Evolutionary conservation across 2,113 vertebrate genomes (phyloP), one percentile per base, ranked within the genome.

Genomic region (Paradoxurus hermaphroditus): DNA sequence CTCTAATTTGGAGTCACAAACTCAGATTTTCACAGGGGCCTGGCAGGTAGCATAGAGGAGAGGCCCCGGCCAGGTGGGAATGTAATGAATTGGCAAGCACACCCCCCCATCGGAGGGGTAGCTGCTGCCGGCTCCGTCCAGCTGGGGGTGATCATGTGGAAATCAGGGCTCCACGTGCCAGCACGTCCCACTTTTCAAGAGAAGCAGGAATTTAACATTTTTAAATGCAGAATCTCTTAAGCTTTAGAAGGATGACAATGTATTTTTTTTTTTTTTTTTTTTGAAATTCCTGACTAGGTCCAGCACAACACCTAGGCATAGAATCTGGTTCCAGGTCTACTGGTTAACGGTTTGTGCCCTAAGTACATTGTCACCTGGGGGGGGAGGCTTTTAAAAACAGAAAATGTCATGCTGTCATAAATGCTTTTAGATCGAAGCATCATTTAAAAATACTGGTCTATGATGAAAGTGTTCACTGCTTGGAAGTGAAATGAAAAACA

Each of bases 81-180:
- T 19, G 21, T 94, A 87, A 96, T 96, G 97, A 95, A 93, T 46
- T 95, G 95, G 93, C 90, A 87, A 65, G 49, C 10, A 0, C 56
- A 31, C 1, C 16, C 29, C 29, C 31, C 72, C 79, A 14, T 77
- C 8, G 36, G 67, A 86, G 67, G 95, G 91, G 41, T 95, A 96
- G 91, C 72, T 95, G 97, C 73, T 78, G 23, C 41, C 0, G 16
- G 81, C 46, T 14, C 13, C 31, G 29, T 62, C 93, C 91, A 96
- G 95, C 96, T 97, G 93, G 82, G 89, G 68, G 72, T 72, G 83
- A 86, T 63, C 98, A 93, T 90, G 94, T 90, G 90, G 84, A 98
- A 93, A 95, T 1, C 2, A 96, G 36, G 31, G 34, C 29, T 23
- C 0, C 0, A 46, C 29, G 2, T 81, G 81, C 87, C 92, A 88